Evolutionary conservation across 1,140 invertebrate genomes (phyloP).

Genomic region (Neodiprion fabricii): DNA sequence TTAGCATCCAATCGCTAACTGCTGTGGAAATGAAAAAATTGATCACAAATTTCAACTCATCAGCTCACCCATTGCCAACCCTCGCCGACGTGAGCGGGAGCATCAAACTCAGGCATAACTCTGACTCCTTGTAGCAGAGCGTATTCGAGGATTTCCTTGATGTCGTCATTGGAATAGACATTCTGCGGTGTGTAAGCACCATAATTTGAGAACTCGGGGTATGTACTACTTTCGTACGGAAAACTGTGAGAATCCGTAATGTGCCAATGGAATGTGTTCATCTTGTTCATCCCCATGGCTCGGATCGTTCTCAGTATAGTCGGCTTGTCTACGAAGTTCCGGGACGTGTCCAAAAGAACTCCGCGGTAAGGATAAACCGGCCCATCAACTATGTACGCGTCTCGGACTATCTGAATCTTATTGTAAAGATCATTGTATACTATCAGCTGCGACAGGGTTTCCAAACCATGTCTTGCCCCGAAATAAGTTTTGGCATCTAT

Average conservation of each 20-base stretch:
- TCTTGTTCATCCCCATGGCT: conserved; percentile 80
- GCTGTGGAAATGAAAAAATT: background rate
- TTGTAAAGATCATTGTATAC: conserved; percentile 71
- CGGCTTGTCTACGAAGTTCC: conserved; percentile 75
- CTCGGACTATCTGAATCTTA: conserved; percentile 66
- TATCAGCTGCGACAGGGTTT: conserved; percentile 79
- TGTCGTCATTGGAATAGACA: conserved; percentile 64
- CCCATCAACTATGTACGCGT: conserved; percentile 69
- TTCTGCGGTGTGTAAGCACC: conserved; percentile 76
- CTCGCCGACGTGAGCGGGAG: conserved; percentile 86
- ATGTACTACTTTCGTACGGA: conserved; percentile 73
- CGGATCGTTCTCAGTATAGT: conserved; percentile 78
- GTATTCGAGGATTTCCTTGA: conserved; percentile 71
- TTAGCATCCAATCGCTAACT: too few species aligned
- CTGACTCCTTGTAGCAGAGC: conserved; percentile 76
- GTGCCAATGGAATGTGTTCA: conserved; percentile 90
- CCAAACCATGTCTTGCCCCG: conserved; percentile 77
- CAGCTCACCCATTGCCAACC: conserved; percentile 78
- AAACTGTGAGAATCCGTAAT: conserved; percentile 90
- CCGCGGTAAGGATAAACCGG: conserved; percentile 80
- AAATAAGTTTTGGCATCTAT: conserved; percentile 73
- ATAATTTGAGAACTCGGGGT: conserved; percentile 72
- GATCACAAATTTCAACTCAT: background rate
- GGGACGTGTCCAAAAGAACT: conserved; percentile 77
- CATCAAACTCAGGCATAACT: conserved; percentile 85